Base-by-base conservation (phyloP, 2,888 invertebrate species). In the Odontocolon sp. region DNA sequence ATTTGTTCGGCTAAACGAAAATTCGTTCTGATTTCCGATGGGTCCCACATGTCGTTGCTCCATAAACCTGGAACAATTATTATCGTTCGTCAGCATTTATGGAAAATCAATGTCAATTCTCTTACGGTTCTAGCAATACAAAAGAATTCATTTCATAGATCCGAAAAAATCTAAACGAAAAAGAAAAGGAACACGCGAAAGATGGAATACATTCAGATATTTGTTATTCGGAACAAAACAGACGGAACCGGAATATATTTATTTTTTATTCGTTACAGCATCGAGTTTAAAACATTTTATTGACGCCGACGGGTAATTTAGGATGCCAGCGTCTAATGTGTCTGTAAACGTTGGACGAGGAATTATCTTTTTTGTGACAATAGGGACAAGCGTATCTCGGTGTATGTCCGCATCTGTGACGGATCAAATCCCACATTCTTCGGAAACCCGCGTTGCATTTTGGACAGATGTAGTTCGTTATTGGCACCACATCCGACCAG, bases 371-470 rank as follows among this genome's bases (percentile, higher is more conserved):
- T 77, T 89, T 88, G 68, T 85, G 86, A 80, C 91, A 91, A 78
- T 90, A 89, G 1, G 90, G 90, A 83, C 91, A 91, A 40, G 86
- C 88, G 78, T 89, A 91, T 78, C 90, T 87, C 33, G 89, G 89
- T 0, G 86, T 89, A 76, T 89, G 88, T 36, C 91, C 91, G 66
- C 91, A 91, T 70, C 87, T 89, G 81, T 90, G 90, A 66, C 90
- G 88, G 57, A 87, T 83, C 47, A 90, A 77, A 81, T 90, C 89
- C 85, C 87, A 88, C 86, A 86, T 85, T 57, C 89, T 85, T 47
- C 88, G 85, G 68, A 88, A 90, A 38, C 88, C 87, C 1, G 87
- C 86, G 81, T 86, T 83, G 83, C 90, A 90, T 56, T 87, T 84
- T 21, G 84, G 84, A 74, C 89, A 89, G 73, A 89, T 80, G 84